phyloP scores from a whole-genome alignment of 2,888 invertebrate species.

The Agrilus biguttatus region DNA sequence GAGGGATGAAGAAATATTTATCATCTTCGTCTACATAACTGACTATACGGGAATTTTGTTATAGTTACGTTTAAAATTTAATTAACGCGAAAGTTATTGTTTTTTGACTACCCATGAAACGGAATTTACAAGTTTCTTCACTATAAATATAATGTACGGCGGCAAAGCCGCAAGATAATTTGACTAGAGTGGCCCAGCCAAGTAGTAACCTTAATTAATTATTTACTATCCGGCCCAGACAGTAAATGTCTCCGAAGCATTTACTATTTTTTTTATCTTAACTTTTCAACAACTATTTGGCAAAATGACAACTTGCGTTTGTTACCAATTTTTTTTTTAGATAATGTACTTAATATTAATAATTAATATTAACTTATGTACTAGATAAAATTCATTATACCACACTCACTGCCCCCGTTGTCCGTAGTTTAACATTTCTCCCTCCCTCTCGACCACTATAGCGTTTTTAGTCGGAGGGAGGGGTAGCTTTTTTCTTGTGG shows the following conservation, averaged over 20 bases:
- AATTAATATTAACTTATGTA: slow-evolving; percentile 23
- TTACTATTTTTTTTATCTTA: slow-evolving; percentile 17
- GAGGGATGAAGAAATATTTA: no score
- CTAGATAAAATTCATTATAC: slow-evolving; percentile 31
- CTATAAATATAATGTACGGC: not conserved
- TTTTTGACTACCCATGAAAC: no score
- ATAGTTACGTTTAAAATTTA: no score
- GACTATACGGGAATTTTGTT: no score
- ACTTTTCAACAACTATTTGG: slow-evolving; percentile 32
- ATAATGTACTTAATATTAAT: slow-evolving; percentile 14
- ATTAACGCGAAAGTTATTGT: no score
- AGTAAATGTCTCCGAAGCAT: slow-evolving; percentile 24
- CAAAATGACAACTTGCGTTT: slow-evolving; percentile 29
- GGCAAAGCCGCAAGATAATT: no score
- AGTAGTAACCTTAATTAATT: slow-evolving; percentile 13
- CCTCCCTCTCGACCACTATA: no score
- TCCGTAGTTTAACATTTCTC: no score
- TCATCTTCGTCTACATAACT: no score
- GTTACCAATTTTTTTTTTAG: slow-evolving; percentile 16
- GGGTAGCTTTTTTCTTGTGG: no score
- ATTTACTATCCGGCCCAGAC: slow-evolving; percentile 18
- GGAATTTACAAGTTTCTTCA: no score
- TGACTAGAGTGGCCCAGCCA: slow-evolving; percentile 34
- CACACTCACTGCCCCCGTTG: slow-evolving; percentile 24
- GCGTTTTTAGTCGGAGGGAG: no score